These are phyloP conservation scores for Tenthredo notha DNA, from an alignment of 2,888 invertebrate genomes.

Conservation along the genomic window DNA sequence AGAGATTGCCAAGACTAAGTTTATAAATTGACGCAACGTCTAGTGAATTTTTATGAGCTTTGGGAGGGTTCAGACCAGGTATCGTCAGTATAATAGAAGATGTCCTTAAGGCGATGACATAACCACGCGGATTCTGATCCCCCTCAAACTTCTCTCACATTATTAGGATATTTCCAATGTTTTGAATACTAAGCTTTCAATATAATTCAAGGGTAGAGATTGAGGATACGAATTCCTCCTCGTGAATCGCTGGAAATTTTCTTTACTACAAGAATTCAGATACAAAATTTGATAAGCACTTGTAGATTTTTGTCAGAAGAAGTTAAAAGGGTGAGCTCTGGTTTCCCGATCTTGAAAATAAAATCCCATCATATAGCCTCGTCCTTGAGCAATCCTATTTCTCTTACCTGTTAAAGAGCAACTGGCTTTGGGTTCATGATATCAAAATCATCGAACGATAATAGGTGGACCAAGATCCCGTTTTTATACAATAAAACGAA, in stretches of 20 bases:
- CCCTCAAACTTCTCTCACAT: background rate
- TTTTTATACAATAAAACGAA: conserved; percentile 9
- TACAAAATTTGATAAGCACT: background rate
- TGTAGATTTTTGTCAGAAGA: background rate
- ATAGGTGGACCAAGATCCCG: background rate
- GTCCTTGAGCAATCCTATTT: background rate
- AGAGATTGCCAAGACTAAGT: conserved; percentile 35
- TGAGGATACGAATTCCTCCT: background rate
- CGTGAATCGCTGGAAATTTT: background rate
- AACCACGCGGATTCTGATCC: conserved; percentile 5
- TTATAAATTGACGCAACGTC: conserved; percentile 52
- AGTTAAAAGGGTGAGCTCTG: background rate
- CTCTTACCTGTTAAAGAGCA: background rate
- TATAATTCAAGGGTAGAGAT: background rate
- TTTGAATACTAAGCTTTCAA: background rate
- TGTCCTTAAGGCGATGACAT: background rate
- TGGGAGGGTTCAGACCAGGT: background rate
- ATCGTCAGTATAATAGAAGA: background rate
- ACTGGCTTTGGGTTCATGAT: background rate
- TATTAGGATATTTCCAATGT: background rate
- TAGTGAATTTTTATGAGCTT: conserved; percentile 53
- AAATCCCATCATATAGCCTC: conserved; percentile 13
- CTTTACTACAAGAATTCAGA: background rate
- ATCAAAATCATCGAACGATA: background rate
- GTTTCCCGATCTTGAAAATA: conserved; percentile 1